phyloP scores from a whole-genome alignment of 2,888 invertebrate species.

The Pardosa pseudoannulata region DNA sequence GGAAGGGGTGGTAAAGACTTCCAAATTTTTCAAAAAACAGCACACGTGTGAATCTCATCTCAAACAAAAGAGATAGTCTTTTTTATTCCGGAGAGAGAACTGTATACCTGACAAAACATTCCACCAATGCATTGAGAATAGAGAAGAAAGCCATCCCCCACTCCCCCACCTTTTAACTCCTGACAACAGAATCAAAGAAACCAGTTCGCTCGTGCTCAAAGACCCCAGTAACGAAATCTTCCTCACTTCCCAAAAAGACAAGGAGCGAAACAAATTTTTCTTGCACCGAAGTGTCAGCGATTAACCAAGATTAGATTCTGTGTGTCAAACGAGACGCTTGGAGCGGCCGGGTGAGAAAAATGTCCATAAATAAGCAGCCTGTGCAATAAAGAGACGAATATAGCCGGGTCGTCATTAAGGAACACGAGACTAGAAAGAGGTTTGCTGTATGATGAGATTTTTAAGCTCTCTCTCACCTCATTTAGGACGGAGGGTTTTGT shows the following conservation, averaged over 20 bases:
- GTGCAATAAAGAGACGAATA: conserved; percentile 59
- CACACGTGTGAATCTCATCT: too few species aligned
- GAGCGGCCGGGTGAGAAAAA: conserved; percentile 47
- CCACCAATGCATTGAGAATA: background rate
- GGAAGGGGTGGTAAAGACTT: too few species aligned
- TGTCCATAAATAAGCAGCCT: conserved; percentile 60
- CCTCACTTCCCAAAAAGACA: background rate
- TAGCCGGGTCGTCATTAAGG: conserved; percentile 51
- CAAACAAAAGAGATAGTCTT: background rate
- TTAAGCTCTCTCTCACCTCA: too few species aligned
- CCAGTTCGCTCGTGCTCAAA: too few species aligned
- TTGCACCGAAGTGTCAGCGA: conserved; percentile 16
- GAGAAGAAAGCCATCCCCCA: background rate
- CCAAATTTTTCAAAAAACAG: too few species aligned
- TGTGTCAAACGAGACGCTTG: conserved; percentile 47
- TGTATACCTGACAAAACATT: background rate
- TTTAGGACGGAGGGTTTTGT: too few species aligned
- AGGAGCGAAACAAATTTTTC: background rate
- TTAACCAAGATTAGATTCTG: conserved; percentile 56
- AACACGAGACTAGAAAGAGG: conserved; percentile 22
- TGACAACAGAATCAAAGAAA: too few species aligned
- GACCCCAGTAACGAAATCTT: background rate
- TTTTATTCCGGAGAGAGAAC: background rate
- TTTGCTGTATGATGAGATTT: too few species aligned
- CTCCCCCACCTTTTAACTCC: too few species aligned